Conservation (phyloP, 2,797 vertebrate genomes). For the Synanceia verrucosa region DNA sequence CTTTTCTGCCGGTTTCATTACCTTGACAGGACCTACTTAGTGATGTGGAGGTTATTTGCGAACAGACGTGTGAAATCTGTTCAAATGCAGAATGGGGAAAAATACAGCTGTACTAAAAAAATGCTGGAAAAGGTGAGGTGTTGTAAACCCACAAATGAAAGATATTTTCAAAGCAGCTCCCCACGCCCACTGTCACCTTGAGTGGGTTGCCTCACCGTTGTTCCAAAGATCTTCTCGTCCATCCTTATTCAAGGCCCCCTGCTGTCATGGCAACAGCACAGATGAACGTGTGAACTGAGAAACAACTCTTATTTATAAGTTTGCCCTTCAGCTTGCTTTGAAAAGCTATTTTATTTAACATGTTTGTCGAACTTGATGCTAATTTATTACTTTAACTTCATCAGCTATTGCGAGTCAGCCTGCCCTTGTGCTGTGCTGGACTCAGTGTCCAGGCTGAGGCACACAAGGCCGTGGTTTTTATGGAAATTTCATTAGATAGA, state of each 20-base stretch:
- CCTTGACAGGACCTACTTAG: background rate
- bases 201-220: constrained; percentile 23
- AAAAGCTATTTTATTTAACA: background rate
- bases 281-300: constrained; percentile 24
- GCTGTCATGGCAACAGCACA: constrained; percentile 71
- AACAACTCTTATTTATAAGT: background rate
- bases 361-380: constrained; percentile 5
- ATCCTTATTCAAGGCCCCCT: constrained; percentile 5
- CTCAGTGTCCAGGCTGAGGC: background rate
- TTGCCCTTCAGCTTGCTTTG: constrained; percentile 20
- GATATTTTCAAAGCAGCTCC: constrained; percentile 20
- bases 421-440: constrained; percentile 1
- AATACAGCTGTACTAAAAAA: background rate
- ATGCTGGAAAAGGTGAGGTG: background rate
- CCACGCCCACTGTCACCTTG: constrained; percentile 47
- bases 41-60: constrained; percentile 32
- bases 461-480: background rate
- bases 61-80: constrained; percentile 14
- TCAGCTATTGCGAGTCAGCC: background rate
- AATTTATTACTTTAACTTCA: background rate
- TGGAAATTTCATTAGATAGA: background rate
- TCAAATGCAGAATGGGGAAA: background rate
- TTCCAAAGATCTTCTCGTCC: constrained; percentile 30
- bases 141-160: constrained; percentile 3
- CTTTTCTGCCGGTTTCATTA: constrained; percentile 4